Evolutionary conservation across 2,113 vertebrate genomes (phyloP).

Genomic region (Corythaeola cristata): DNA sequence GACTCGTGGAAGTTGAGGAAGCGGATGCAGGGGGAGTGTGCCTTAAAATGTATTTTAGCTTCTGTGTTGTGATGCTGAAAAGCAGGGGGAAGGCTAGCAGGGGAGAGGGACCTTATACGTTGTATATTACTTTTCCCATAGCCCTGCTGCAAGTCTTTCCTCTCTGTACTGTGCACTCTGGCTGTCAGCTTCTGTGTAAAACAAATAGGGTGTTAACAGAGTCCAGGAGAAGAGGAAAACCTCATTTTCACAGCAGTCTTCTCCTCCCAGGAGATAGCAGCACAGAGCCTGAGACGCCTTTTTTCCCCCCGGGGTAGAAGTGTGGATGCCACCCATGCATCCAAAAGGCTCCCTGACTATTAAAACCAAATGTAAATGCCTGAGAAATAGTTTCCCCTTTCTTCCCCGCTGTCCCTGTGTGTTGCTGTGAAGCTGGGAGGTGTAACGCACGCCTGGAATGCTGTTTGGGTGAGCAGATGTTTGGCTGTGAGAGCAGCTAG

Average conservation of each 20-base stretch:
- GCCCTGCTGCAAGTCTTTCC: neutral
- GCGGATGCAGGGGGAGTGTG: neutral
- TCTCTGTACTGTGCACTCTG: neutral
- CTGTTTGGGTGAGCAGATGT: conserved; percentile 40
- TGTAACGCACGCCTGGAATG: neutral
- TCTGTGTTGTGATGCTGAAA: neutral
- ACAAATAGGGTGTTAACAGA: neutral
- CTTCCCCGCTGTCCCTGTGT: neutral
- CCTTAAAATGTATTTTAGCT: neutral
- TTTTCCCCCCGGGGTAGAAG: neutral
- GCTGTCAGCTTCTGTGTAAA: neutral
- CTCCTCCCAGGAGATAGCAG: neutral
- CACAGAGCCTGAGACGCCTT: neutral
- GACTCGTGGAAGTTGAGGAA: neutral
- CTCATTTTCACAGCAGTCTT: neutral
- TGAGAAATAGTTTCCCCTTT: neutral
- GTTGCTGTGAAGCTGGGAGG: conserved; percentile 8
- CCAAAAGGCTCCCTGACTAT: neutral
- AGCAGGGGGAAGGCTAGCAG: neutral
- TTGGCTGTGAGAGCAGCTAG: neutral
- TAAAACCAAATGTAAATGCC: conserved; percentile 27
- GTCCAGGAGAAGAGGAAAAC: neutral
- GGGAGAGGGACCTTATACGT: neutral
- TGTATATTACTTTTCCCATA: neutral
- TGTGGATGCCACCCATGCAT: neutral